Evolutionary conservation across 1,140 invertebrate genomes (phyloP).

Genomic region (Drosophila grimshawi): DNA sequence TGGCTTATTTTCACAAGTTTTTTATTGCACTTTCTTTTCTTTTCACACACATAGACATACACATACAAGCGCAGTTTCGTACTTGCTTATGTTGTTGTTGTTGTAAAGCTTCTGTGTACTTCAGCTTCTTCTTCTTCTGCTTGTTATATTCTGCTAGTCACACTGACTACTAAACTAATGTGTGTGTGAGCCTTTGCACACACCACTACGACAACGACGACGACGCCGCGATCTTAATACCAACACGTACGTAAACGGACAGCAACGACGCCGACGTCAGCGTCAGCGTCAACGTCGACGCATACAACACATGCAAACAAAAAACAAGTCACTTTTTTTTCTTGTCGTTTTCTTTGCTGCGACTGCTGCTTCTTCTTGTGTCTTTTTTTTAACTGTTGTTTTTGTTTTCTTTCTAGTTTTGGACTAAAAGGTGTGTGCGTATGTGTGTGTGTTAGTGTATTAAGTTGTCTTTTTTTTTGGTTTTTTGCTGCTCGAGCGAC

Average conservation of each 20-base stretch:
- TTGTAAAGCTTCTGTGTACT: slow-evolving; percentile 24
- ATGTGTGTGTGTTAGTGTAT: slow-evolving; percentile 37
- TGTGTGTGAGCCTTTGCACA: slow-evolving; percentile 40
- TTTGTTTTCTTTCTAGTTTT: slow-evolving; percentile 78
- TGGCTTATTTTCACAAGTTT: slow-evolving; percentile 43
- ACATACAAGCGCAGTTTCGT: neutral
- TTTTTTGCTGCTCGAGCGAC: slow-evolving; percentile 29
- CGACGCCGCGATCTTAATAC: slow-evolving; percentile 66
- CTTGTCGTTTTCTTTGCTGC: slow-evolving; percentile 48
- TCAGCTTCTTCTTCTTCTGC: slow-evolving; percentile 31
- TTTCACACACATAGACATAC: slow-evolving; percentile 20
- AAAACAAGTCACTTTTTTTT: slow-evolving; percentile 75
- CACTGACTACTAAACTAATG: slow-evolving; percentile 55
- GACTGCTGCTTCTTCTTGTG: slow-evolving; percentile 52
- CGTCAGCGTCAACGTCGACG: slow-evolving; percentile 48
- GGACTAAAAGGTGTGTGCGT: slow-evolving; percentile 39
- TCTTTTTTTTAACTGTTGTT: slow-evolving; percentile 53
- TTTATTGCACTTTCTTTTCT: slow-evolving; percentile 81
- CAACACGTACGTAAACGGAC: slow-evolving; percentile 50
- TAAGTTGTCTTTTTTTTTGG: slow-evolving; percentile 30
- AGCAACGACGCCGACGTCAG: slow-evolving; percentile 33
- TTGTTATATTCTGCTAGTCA: slow-evolving; percentile 44
- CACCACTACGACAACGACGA: neutral
- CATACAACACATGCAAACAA: slow-evolving; percentile 57
- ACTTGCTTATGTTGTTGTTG: slow-evolving; percentile 8